A percentile compares a stretch with the other conserved stretches of the same genome.
Conservation (phyloP, 1,140 invertebrate genomes). For the Manduca sexta region DNA sequence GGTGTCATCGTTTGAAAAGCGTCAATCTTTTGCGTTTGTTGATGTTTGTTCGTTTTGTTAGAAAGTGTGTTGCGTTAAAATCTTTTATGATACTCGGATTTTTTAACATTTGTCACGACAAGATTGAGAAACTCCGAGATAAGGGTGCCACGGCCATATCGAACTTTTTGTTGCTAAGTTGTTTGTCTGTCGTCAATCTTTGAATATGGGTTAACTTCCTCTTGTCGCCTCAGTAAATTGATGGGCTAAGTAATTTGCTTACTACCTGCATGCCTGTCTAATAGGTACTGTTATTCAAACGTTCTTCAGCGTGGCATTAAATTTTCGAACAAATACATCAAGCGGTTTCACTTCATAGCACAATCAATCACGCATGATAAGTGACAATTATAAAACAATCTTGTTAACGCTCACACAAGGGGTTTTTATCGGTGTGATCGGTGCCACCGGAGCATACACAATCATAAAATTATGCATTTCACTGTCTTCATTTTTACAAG, state of each 20-base stretch:
- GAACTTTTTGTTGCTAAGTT: no score
- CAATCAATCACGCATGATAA: background rate
- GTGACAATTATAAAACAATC: background rate
- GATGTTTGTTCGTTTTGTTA: conserved; percentile 41
- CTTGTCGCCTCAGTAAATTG: no score
- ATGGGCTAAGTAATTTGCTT: no score
- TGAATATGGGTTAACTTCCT: no score
- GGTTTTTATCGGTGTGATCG: background rate
- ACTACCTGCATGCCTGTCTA: no score
- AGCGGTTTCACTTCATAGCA: no score
- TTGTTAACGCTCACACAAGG: background rate
- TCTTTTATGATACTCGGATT: conserved; percentile 16
- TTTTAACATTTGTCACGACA: background rate
- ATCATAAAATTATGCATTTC: conserved; percentile 2
- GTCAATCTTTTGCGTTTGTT: conserved; percentile 1
- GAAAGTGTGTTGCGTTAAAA: conserved; percentile 34
- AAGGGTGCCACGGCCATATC: no score
- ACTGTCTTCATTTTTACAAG: conserved; percentile 1
- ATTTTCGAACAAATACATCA: background rate
- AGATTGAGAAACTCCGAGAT: no score
- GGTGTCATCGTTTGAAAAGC: conserved; percentile 49
- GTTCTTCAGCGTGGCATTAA: no score
- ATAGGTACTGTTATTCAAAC: no score
- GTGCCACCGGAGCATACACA: background rate
- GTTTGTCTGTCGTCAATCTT: no score